These are phyloP conservation scores for Epizoanthus scotinus DNA, from an alignment of 92 coral and sea anemone species.

Conservation along the genomic window DNA sequence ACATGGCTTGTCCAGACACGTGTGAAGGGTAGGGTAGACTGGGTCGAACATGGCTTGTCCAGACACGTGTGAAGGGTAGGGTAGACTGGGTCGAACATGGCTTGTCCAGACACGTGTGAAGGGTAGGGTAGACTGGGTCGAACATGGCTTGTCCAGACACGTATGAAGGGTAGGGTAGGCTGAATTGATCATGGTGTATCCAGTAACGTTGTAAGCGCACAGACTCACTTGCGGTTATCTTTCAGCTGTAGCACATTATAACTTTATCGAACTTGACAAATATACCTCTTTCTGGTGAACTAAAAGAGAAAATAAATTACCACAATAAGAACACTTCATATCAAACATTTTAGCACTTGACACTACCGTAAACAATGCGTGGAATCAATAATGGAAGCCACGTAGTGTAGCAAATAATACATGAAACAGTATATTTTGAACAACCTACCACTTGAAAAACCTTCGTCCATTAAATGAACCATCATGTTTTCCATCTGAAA, in stretches of 20 bases:
- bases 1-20: too few species aligned
- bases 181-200: too few species aligned
- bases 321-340: background rate
- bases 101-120: too few species aligned
- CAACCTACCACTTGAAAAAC: constrained; percentile 78
- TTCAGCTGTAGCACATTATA: constrained; percentile 75
- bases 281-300: constrained; percentile 81
- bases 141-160: too few species aligned
- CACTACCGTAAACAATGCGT: too few species aligned
- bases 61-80: background rate
- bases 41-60: too few species aligned
- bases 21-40: background rate
- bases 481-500: constrained; percentile 92
- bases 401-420: background rate
- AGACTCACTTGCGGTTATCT: background rate
- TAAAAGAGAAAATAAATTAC: constrained; percentile 27
- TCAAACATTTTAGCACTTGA: background rate
- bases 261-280: constrained; percentile 81
- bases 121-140: too few species aligned
- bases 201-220: background rate
- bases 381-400: too few species aligned
- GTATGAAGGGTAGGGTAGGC: too few species aligned
- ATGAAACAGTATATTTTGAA: background rate
- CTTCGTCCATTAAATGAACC: constrained; percentile 77
- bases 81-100: too few species aligned